A percentile compares a stretch with the other conserved stretches of the same genome.
Evolutionary conservation across 2,797 vertebrate species (phyloP).

Genomic region (Betta splendens): DNA sequence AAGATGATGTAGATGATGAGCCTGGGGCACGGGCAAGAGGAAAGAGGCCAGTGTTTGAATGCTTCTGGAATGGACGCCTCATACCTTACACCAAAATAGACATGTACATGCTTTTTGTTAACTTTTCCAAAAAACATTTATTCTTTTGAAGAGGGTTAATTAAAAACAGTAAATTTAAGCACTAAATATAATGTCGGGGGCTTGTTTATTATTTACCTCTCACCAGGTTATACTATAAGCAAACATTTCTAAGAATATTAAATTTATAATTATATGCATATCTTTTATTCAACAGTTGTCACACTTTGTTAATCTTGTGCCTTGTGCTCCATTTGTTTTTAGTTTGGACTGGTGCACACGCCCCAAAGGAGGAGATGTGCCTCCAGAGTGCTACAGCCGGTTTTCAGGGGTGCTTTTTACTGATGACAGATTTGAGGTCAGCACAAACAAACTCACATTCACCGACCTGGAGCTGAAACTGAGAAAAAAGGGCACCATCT

Average conservation of each 20-base stretch:
- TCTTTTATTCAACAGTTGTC: not conserved
- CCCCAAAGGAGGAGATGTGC: conserved; percentile 78
- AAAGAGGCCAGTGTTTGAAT: conserved; percentile 91
- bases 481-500: conserved; percentile 86
- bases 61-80: conserved; percentile 96
- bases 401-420: conserved; percentile 93
- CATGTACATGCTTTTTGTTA: conserved; percentile 81
- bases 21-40: conserved; percentile 79
- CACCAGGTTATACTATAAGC: no score
- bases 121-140: no score
- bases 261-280: not conserved
- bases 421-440: conserved; percentile 91
- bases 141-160: no score
- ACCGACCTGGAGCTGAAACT: conserved; percentile 90
- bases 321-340: conserved; percentile 32
- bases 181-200: no score
- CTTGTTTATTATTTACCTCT: no score
- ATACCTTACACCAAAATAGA: conserved; percentile 91
- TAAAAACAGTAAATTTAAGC: no score
- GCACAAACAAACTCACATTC: conserved; percentile 93
- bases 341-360: conserved; percentile 92
- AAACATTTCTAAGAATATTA: no score
- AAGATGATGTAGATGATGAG: conserved; percentile 84
- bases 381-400: conserved; percentile 89
- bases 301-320: not conserved